A percentile compares a stretch with the other conserved stretches of the same genome.
phyloP scores from a whole-genome alignment of 92 coral and sea anemone genomes.

The Palythoa grandiflora region DNA sequence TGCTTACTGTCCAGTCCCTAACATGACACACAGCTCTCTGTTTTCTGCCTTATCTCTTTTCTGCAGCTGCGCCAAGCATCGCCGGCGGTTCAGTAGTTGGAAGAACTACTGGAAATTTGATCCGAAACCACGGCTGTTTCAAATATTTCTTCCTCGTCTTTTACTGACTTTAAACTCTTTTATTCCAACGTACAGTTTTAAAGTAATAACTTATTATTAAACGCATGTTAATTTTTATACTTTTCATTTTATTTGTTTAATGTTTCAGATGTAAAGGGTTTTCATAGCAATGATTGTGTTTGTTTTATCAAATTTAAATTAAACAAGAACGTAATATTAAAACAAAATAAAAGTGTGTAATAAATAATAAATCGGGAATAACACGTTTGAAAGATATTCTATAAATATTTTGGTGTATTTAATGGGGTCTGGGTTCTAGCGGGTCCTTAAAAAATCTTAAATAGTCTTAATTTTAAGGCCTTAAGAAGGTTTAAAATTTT shows the following conservation, averaged over 20 bases:
- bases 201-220: neutral
- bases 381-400: too few species aligned
- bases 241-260: neutral
- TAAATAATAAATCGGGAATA: too few species aligned
- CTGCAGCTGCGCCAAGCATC: conserved; percentile 21
- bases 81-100: neutral
- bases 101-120: neutral
- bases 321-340: neutral
- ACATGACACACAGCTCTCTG: conserved; percentile 28
- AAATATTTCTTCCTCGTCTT: conserved; percentile 19
- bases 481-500: too few species aligned
- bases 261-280: neutral
- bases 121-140: conserved; percentile 19
- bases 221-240: neutral
- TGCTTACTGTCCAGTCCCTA: conserved; percentile 2
- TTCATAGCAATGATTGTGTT: neutral
- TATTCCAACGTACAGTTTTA: neutral
- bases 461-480: too few species aligned
- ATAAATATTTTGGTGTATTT: too few species aligned
- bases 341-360: too few species aligned
- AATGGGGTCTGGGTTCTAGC: too few species aligned
- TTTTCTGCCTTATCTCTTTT: conserved; percentile 37
- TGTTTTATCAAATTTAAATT: neutral
- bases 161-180: conserved; percentile 21
- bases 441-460: too few species aligned